Percentiles rank a stretch among this genome's conserved stretches.
These are phyloP conservation scores for Aphyosemion australe DNA, from an alignment of 2,113 vertebrate genomes.

Conservation along the genomic window DNA sequence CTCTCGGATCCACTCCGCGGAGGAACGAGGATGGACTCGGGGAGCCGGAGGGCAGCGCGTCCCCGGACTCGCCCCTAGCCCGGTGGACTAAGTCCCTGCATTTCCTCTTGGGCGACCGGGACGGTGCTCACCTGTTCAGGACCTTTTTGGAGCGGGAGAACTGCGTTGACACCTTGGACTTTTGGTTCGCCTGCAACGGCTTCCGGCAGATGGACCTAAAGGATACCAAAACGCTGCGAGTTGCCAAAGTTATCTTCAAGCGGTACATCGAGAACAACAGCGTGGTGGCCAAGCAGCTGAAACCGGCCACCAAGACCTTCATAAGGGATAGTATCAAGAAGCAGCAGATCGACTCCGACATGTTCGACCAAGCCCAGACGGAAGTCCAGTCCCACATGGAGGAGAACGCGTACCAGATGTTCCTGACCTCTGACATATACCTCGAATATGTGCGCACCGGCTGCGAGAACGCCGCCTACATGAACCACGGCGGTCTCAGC, in stretches of 20 bases:
- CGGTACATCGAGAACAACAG: slow-evolving; percentile 97
- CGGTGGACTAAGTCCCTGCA: slow-evolving; percentile 97
- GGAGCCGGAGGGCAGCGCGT: slow-evolving; percentile 96
- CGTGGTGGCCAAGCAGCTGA: slow-evolving; percentile 94
- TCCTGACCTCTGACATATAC: slow-evolving; percentile 97
- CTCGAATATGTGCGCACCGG: slow-evolving; percentile 94
- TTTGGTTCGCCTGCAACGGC: slow-evolving; percentile 99
- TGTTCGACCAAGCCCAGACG: slow-evolving; percentile 98
- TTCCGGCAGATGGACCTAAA: slow-evolving; percentile 98
- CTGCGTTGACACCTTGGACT: slow-evolving; percentile 96
- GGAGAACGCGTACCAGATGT: slow-evolving; percentile 98
- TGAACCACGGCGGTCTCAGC: slow-evolving; percentile 82
- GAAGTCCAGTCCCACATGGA: slow-evolving; percentile 97
- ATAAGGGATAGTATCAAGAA: slow-evolving; percentile 94
- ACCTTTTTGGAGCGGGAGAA: slow-evolving; percentile 96
- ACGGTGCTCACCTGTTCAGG: slow-evolving; percentile 96
- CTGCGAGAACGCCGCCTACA: slow-evolving; percentile 89
- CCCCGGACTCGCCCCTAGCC: slow-evolving; percentile 91
- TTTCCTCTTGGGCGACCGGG: slow-evolving; percentile 93
- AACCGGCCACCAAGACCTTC: slow-evolving; percentile 94
- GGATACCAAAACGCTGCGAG: slow-evolving; percentile 96
- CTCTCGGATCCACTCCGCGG: slow-evolving; percentile 82
- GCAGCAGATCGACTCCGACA: slow-evolving; percentile 94
- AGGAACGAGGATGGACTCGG: slow-evolving; percentile 95
- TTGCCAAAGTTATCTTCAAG: slow-evolving; percentile 99